Conservation (phyloP, 2,888 invertebrate genomes). For the Aethes cnicana region DNA sequence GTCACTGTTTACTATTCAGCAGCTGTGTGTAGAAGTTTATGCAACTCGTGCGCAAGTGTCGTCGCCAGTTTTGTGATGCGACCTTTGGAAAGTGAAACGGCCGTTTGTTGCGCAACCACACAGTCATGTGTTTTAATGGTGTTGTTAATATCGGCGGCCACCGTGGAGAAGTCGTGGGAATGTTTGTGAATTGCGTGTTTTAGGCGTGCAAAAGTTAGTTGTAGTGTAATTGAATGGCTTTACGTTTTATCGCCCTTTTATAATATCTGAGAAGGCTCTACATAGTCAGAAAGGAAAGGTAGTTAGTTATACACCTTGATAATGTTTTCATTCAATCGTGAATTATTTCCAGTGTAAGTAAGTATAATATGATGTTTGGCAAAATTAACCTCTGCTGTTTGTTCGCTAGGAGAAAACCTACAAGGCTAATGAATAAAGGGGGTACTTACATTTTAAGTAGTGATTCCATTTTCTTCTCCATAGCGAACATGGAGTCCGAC, state of each 20-base stretch:
- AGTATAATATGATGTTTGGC: too few relatives aligned
- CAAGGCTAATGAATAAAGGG: slow-evolving; percentile 9
- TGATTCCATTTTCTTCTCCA: slow-evolving; percentile 91
- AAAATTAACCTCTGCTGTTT: too few relatives aligned
- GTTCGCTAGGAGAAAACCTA: too few relatives aligned
- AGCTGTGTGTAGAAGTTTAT: slow-evolving; percentile 22
- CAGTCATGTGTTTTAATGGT: slow-evolving; percentile 22
- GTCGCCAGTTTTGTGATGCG: not conserved
- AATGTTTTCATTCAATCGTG: too few relatives aligned
- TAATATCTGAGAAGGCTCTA: too few relatives aligned
- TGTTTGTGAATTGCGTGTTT: not conserved
- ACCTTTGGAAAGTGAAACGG: slow-evolving; percentile 30
- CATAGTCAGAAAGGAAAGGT: too few relatives aligned
- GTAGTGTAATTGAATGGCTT: not conserved
- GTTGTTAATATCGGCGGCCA: slow-evolving; percentile 4
- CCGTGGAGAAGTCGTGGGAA: slow-evolving; percentile 15
- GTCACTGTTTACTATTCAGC: slow-evolving; percentile 7
- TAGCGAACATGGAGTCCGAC: slow-evolving; percentile 86
- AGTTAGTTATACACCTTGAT: too few relatives aligned
- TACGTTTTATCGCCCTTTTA: too few relatives aligned
- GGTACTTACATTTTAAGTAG: slow-evolving; percentile 87
- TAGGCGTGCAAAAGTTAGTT: not conserved
- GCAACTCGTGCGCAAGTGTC: slow-evolving; percentile 14
- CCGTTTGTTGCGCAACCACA: slow-evolving; percentile 12
- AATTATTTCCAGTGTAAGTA: too few relatives aligned